Evolutionary conservation across 2,888 invertebrate species (phyloP), one percentile per base, ranked within the genome.

Genomic region (Saturnia japonica): DNA sequence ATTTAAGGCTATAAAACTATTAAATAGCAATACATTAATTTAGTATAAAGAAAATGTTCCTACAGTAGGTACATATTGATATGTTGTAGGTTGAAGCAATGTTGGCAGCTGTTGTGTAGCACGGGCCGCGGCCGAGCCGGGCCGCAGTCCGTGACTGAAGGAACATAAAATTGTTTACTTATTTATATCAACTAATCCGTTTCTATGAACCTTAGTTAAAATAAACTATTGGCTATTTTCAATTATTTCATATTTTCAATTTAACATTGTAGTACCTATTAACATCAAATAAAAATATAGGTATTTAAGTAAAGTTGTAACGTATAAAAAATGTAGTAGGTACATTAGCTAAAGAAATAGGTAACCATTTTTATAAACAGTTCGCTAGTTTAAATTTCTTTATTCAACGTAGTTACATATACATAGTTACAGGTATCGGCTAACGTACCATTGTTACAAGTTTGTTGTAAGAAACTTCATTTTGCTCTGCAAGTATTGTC

Each of bases 111-210:
- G 73, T n/a, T n/a, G n/a, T n/a, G n/a, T 74, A 80, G 80, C 79
- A 78, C 82, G 80, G 81, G 47, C 34, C 34, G 6, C 3, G 9
- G 14, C 43, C 14, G 43, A 1, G 7, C 7, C 43, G 43, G 6
- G 6, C 79, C 85, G 84, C 84, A 82, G 80, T 80, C 76, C 85
- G 84, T 85, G 82, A 81, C 81, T 77, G 73, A 75, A 76, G 76
- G 72, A 79, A 82, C 76, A 78, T 78, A 83, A 83, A 87, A 86
- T 82, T 86, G 86, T 89, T 89, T 89, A 87, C 84, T 85, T 86
- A 81, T 80, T 85, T 86, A 81, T 80, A 82, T 81, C 80, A 80
- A 82, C 79, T 79, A 83, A 86, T 81, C 81, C 76, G 79, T 73
- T 88, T 88, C 85, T 83, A 78, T 83, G 85, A 86, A 90, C 79